Conservation (phyloP, 1,140 invertebrate genomes). For the Ceratosolen fusciceps region DNA sequence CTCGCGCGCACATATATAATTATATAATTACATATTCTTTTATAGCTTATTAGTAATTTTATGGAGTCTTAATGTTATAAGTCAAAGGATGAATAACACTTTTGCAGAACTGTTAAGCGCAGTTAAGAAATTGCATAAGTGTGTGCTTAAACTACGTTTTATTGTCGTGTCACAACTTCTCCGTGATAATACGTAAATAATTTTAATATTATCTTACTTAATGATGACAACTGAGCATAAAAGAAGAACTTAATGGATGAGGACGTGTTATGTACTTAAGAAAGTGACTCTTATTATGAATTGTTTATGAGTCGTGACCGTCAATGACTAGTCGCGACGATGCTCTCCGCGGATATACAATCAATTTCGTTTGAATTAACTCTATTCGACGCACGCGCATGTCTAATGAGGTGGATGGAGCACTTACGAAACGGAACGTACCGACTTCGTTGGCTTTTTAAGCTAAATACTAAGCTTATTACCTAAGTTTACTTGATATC, state of each 20-base stretch:
- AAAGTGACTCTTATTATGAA: background rate
- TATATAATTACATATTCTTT: constrained; percentile 6
- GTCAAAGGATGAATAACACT: constrained; percentile 20
- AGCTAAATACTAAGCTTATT: too few species aligned
- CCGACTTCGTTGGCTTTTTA: too few species aligned
- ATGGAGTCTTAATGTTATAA: background rate
- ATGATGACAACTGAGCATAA: background rate
- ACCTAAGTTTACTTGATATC: background rate
- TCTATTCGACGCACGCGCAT: too few species aligned
- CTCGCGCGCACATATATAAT: background rate
- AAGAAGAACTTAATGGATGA: too few species aligned
- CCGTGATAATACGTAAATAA: constrained; percentile 8
- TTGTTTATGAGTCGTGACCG: too few species aligned
- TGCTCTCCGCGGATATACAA: too few species aligned
- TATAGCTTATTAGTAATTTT: too few species aligned
- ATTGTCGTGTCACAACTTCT: constrained; percentile 67
- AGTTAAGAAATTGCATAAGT: constrained; percentile 47
- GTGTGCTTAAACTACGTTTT: constrained; percentile 61
- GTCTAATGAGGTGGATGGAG: too few species aligned
- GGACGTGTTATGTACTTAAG: background rate
- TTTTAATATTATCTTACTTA: background rate
- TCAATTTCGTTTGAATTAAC: too few species aligned
- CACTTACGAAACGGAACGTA: too few species aligned
- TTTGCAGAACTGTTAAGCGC: constrained; percentile 9
- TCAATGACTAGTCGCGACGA: too few species aligned